phyloP scores from a whole-genome alignment of 2,797 vertebrate species.

The Phalanger gymnotis region DNA sequence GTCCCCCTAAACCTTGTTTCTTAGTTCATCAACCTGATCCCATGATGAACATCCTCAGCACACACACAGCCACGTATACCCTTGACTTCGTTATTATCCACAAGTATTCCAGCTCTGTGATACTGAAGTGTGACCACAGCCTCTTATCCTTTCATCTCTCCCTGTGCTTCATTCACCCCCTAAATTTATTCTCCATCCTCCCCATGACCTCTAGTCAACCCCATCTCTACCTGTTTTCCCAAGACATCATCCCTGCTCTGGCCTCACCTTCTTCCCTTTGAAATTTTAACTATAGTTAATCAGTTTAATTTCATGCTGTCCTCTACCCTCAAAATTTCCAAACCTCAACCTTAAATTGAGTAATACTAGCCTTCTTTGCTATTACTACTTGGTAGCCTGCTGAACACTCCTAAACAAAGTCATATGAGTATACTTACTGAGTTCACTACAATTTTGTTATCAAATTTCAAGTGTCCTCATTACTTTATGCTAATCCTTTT shows the following conservation, averaged over 20 bases:
- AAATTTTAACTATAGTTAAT: not conserved
- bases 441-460: not conserved
- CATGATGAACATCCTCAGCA: not conserved
- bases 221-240: not conserved
- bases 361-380: not conserved
- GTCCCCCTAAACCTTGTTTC: not conserved
- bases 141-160: not conserved
- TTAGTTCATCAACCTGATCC: not conserved
- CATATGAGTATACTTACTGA: not conserved
- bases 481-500: not conserved
- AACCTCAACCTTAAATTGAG: not conserved
- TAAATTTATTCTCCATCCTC: not conserved
- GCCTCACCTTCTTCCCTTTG: not conserved
- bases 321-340: not conserved
- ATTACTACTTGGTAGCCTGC: not conserved
- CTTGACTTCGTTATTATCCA: not conserved
- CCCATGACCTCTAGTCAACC: not conserved
- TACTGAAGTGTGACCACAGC: not conserved
- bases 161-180: not conserved
- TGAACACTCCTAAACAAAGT: not conserved
- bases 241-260: not conserved
- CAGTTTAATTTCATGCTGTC: not conserved
- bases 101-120: not conserved
- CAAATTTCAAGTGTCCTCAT: not conserved
- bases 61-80: not conserved